Evolutionary conservation across 2,113 vertebrate species (phyloP), one percentile per base, ranked within the genome.

Genomic region (Melanerpes aurifrons): DNA sequence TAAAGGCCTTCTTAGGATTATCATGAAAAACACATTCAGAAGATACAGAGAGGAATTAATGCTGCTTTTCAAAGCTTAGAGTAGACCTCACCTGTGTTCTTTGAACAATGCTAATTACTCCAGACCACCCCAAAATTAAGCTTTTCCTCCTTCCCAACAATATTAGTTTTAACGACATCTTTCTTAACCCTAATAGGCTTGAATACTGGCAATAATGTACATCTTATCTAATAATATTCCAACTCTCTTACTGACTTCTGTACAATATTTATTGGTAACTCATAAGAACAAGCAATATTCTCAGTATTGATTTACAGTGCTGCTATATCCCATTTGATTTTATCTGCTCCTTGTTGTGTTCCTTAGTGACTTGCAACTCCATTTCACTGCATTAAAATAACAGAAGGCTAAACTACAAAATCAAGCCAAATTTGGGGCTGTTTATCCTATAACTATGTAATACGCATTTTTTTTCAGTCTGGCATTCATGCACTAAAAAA

Each of bases 381-480:
- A 3, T 77, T 80, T 90, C 50, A 4, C 31, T 88, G 50, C 45
- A 67, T n/a, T 90, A 93, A 97, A 85, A 87, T 62, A 94, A 43
- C 29, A 90, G 24, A 50, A 45, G 45, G 19, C 22, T 68, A 73
- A 45, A 83, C 82, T 83, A 87, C 18, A 77, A 59, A 59, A 85
- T 40, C 40, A 83, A 70, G 32, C 25, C 56, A 89, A 69, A 45
- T 81, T 54, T 79, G n/a, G 53, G 58, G 10, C 5, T 2, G 3
- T 62, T 84, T 91, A 71, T 24, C 29, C 40, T 48, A 62, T 82
- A 77, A 92, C 24, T 70, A 70, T 54, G 86, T 87, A 70, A 31
- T 29, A 35, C 16, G 32, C 22, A 54, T 86, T 79, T 93, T 94
- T 93, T 94, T 75, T 83, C 50, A 92, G 81, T 82, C 69, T 92